phyloP scores from a whole-genome alignment of 2,797 vertebrate genomes.

The Chiroxiphia lanceolata region DNA sequence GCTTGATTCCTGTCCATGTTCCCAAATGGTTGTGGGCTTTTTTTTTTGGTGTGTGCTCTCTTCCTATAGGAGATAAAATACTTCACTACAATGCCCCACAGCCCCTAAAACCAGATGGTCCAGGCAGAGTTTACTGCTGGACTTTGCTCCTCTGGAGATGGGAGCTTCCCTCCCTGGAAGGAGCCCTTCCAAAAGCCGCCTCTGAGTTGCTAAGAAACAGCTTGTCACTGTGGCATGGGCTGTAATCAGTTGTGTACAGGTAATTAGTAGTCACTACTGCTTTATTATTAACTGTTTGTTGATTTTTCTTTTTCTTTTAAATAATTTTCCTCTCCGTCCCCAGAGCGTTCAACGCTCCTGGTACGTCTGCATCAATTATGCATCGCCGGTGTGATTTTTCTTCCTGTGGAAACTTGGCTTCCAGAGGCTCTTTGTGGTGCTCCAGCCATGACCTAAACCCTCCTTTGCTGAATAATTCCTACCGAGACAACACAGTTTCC shows the following conservation, averaged over 20 bases:
- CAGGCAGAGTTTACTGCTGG: neutral
- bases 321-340: neutral
- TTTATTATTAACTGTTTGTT: conserved; percentile 41
- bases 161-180: neutral
- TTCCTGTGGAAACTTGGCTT: conserved; percentile 38
- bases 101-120: neutral
- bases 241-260: neutral
- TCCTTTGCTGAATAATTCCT: conserved; percentile 50
- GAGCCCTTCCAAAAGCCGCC: neutral
- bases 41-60: neutral
- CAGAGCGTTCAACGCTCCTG: neutral
- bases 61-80: neutral
- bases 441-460: conserved; percentile 51
- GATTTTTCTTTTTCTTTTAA: neutral
- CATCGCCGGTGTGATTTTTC: neutral
- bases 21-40: neutral
- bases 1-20: neutral
- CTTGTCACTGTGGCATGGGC: neutral
- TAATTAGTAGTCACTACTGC: conserved; percentile 44
- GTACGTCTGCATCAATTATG: conserved; percentile 21
- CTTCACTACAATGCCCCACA: neutral
- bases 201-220: conserved; percentile 55
- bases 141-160: neutral
- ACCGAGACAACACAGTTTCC: conserved; percentile 34
- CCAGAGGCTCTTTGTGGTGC: conserved; percentile 35